Evolutionary conservation across 2,797 vertebrate species (phyloP).

Genomic region (Paramormyrops hopkinsi): DNA sequence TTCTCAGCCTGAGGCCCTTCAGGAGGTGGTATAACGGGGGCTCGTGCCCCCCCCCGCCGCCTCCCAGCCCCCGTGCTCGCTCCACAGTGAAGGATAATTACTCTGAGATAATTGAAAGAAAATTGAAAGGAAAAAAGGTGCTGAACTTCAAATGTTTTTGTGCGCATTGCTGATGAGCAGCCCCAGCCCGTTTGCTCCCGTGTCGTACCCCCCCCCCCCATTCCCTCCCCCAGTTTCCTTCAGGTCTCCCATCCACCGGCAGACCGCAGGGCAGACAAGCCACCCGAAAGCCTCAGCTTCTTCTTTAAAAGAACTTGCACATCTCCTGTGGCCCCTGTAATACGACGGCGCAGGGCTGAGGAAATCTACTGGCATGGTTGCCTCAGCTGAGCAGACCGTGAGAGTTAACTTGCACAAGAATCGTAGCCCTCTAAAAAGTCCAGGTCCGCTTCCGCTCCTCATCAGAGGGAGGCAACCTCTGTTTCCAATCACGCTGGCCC

Average conservation of each 20-base stretch:
- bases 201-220: background rate
- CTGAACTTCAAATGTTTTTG: conserved; percentile 41
- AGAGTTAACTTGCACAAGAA: background rate
- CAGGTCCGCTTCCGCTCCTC: background rate
- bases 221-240: background rate
- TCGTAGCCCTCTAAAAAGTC: conserved; percentile 15
- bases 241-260: background rate
- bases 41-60: conserved; percentile 33
- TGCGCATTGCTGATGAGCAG: conserved; percentile 8
- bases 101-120: conserved; percentile 44
- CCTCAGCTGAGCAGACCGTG: background rate
- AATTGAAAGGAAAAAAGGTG: conserved; percentile 42
- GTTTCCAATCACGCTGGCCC: background rate
- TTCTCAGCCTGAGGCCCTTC: conserved; percentile 54
- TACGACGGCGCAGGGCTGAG: background rate
- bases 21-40: conserved; percentile 54
- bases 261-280: background rate
- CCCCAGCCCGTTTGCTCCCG: background rate
- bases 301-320: background rate
- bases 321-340: background rate
- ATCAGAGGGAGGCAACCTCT: background rate
- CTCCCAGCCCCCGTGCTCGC: too few relatives aligned
- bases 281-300: background rate
- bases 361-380: background rate
- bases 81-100: conserved; percentile 10